Evolutionary conservation across 2,888 invertebrate species (phyloP), one percentile per base, ranked within the genome.

Genomic region (Ormyrus labotus): DNA sequence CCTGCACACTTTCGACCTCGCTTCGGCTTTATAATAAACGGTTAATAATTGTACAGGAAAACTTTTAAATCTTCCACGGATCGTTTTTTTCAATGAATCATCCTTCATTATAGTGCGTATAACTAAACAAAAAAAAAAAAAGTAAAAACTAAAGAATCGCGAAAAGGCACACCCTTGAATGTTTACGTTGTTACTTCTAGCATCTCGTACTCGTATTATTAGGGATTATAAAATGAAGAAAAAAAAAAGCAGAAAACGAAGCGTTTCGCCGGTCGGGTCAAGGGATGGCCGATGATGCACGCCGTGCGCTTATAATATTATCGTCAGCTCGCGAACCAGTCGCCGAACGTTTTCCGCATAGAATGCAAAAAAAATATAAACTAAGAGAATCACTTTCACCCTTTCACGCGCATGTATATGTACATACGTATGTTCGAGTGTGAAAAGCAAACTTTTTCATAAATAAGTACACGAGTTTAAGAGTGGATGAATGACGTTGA

Each of bases 361-460:
- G 58, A 69, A 57, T 34, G 13, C 48, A 65, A 74, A 70, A 71
- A 80, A 72, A 61, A 78, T 60, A 68, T 34, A 34, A 34, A 34
- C 34, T 34, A 34, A 34, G 34, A 51, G 6, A 68, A 57, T 76
- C 67, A 81, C 67, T 73, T 75, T 78, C 65, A 78, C 51, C 57
- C 70, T 75, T 78, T 78, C 63, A 67, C 73, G 80, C 77, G 65
- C 70, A 80, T 73, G 71, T 82, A 85, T 85, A 85, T 84, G 83
- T 84, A 85, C 84, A 85, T 85, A 84, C 83, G 84, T 84, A 85
- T 83, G 84, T 84, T 84, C 85, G 83, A 84, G 84, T 84, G 82
- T 79, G 81, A 83, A 82, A 82, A 81, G 34, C 34, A 34, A 34
- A 83, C 70, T 78, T 80, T 34, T 77, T 71, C 78, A 75, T 71